These are phyloP conservation scores for Puntigrus tetrazona DNA, from an alignment of 2,113 vertebrate genomes.

Conservation along the genomic window DNA sequence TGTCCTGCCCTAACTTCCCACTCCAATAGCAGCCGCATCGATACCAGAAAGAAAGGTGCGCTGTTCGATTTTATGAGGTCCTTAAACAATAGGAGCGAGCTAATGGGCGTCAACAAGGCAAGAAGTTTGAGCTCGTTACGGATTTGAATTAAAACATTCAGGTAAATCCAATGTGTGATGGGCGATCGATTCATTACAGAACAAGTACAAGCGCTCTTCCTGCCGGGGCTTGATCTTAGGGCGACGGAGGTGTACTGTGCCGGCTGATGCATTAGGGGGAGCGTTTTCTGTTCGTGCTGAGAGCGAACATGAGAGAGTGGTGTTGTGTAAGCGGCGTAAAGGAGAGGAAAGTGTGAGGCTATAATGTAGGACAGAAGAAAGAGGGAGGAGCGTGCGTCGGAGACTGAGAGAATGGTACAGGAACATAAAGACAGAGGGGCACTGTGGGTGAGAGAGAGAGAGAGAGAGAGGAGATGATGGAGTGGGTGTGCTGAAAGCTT, in stretches of 20 bases:
- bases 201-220: background rate
- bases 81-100: background rate
- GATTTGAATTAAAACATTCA: background rate
- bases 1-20: background rate
- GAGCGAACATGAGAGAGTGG: background rate
- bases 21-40: background rate
- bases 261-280: background rate
- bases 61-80: background rate
- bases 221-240: background rate
- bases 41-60: background rate
- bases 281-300: background rate
- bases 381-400: slow-evolving; percentile 21
- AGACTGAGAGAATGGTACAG: slow-evolving; percentile 26
- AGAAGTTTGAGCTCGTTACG: background rate
- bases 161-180: background rate
- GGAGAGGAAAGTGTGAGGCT: slow-evolving; percentile 4
- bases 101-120: background rate
- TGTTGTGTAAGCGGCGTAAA: background rate
- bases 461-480: slow-evolving; percentile 30
- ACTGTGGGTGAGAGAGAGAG: slow-evolving; percentile 26
- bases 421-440: slow-evolving; percentile 28
- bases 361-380: slow-evolving; percentile 42
- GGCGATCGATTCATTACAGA: background rate
- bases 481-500: slow-evolving; percentile 49
- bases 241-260: background rate